phyloP scores from a whole-genome alignment of 2,888 invertebrate species.

The Agrenia bidenticulata region DNA sequence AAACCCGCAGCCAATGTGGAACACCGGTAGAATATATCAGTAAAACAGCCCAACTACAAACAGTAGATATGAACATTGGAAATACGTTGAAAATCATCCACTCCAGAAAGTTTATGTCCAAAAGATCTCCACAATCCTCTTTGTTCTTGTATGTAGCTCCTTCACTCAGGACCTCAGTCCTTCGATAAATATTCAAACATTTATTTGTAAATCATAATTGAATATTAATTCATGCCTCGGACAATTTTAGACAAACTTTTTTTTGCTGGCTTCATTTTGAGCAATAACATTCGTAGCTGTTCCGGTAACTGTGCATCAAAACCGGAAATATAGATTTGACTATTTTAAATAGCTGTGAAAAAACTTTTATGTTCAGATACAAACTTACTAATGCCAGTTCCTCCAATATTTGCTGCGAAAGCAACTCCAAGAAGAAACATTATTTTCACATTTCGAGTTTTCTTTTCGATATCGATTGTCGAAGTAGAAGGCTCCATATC shows the following conservation, averaged over 20 bases:
- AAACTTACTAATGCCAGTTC: slow-evolving; percentile 28
- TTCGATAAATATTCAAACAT: no score
- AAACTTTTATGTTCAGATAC: no score
- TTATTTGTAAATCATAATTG: no score
- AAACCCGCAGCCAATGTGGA: slow-evolving; percentile 26
- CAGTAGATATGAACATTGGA: slow-evolving; percentile 41
- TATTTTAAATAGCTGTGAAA: no score
- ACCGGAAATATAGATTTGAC: no score
- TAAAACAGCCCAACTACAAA: slow-evolving; percentile 40
- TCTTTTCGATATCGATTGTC: neutral
- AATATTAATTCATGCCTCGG: no score
- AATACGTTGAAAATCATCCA: slow-evolving; percentile 47
- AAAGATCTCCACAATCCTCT: slow-evolving; percentile 23
- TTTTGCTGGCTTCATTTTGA: neutral
- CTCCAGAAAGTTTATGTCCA: slow-evolving; percentile 42
- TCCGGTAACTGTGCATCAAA: slow-evolving; percentile 21
- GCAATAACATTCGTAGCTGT: slow-evolving; percentile 34
- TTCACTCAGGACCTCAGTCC: no score
- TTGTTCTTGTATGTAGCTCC: no score
- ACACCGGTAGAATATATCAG: slow-evolving; percentile 44
- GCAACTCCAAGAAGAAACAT: slow-evolving; percentile 50
- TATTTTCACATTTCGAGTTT: slow-evolving; percentile 37
- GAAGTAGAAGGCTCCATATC: no score
- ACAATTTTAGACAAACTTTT: no score
- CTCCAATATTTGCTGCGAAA: slow-evolving; percentile 48